phyloP scores from a whole-genome alignment of 92 coral and sea anemone genomes.

The Porites evermanni region DNA sequence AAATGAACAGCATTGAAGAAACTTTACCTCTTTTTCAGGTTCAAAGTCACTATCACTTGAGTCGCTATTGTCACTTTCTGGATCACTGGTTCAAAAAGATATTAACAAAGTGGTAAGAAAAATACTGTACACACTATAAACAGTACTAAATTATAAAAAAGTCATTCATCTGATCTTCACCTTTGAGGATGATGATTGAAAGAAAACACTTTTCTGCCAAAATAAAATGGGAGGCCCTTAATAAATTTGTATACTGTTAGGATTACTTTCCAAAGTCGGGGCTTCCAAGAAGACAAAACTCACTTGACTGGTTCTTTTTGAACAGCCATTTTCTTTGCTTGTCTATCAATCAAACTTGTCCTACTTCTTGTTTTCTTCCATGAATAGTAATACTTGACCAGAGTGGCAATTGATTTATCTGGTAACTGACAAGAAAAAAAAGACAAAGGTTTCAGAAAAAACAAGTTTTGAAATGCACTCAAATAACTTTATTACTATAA shows the following conservation, averaged over 20 bases:
- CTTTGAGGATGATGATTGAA: neutral
- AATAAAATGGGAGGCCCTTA: too few relatives aligned
- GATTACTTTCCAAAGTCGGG: neutral
- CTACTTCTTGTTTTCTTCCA: constrained; percentile 99
- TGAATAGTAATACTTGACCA: constrained; percentile 96
- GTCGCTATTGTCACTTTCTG: constrained; percentile 94
- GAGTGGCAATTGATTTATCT: constrained; percentile 91
- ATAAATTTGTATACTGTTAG: too few relatives aligned
- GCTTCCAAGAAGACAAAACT: constrained; percentile 10
- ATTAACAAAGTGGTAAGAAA: constrained; percentile 9
- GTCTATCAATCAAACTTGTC: constrained; percentile 97
- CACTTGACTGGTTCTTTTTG: constrained; percentile 84
- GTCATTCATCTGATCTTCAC: neutral
- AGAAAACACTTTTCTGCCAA: neutral
- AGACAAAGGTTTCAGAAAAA: neutral
- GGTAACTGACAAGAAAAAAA: constrained; percentile 68
- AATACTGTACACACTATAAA: neutral
- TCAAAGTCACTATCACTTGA: constrained; percentile 99
- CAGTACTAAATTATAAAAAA: neutral
- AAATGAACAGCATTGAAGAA: neutral
- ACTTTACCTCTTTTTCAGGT: constrained; percentile 93
- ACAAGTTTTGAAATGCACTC: too few relatives aligned
- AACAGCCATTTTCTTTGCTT: constrained; percentile 85
- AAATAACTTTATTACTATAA: too few relatives aligned
- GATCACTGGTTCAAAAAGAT: constrained; percentile 60